These are phyloP conservation scores for Netta rufina DNA, from an alignment of 2,797 vertebrate species.

Conservation along the genomic window DNA sequence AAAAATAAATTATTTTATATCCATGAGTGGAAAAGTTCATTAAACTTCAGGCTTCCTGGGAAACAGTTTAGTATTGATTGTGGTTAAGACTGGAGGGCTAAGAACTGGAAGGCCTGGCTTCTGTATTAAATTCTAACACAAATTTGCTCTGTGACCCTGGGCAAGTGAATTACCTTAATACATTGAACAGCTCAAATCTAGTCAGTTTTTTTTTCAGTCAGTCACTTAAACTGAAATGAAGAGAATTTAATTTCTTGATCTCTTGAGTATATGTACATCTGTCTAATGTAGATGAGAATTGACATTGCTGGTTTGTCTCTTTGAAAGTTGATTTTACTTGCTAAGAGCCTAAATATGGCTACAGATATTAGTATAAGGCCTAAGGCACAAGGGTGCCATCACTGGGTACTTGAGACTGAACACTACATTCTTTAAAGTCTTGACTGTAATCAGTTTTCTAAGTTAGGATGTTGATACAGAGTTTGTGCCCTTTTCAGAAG, in stretches of 20 bases:
- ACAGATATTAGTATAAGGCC: background rate
- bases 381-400: background rate
- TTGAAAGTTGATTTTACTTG: background rate
- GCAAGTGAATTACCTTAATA: background rate
- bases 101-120: background rate
- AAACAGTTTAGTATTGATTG: background rate
- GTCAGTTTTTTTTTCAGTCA: background rate
- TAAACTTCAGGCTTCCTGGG: background rate
- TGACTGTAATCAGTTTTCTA: background rate
- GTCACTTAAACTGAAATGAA: background rate
- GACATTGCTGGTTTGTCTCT: background rate
- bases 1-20: constrained; percentile 4
- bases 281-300: background rate
- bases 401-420: background rate
- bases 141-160: background rate
- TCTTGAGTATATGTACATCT: background rate
- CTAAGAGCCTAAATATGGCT: background rate
- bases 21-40: background rate
- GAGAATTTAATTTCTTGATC: background rate
- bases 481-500: background rate
- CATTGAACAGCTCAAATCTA: background rate
- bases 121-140: background rate
- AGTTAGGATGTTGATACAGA: background rate
- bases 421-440: background rate
- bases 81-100: background rate